Conservation (phyloP, 2,888 invertebrate genomes). For the Drosophila monieri region DNA sequence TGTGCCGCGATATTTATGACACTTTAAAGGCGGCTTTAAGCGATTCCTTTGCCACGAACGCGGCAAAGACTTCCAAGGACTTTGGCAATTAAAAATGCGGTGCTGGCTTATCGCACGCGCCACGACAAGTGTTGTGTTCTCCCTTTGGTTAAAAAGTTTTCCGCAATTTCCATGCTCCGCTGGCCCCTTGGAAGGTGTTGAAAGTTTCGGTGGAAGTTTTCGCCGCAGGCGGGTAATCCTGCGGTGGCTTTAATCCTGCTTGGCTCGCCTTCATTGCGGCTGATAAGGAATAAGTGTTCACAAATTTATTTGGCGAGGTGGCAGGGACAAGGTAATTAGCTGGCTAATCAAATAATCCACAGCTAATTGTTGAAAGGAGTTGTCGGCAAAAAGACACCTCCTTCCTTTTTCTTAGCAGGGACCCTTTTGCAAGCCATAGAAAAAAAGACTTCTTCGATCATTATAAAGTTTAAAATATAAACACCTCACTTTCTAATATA, state of each 20-base stretch:
- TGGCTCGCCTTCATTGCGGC: slow-evolving; percentile 57
- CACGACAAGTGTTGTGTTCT: slow-evolving; percentile 53
- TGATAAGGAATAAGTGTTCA: slow-evolving; percentile 73
- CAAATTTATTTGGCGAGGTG: slow-evolving; percentile 63
- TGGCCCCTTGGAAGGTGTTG: slow-evolving; percentile 35
- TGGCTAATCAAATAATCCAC: slow-evolving; percentile 68
- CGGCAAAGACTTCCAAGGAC: slow-evolving; percentile 28
- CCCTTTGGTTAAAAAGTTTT: slow-evolving; percentile 59
- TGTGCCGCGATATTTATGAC: slow-evolving; percentile 64
- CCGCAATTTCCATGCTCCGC: slow-evolving; percentile 41
- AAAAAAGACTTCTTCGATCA: slow-evolving; percentile 1
- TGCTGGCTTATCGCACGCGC: slow-evolving; percentile 74
- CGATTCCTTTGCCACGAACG: slow-evolving; percentile 9
- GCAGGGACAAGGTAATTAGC: slow-evolving; percentile 58
- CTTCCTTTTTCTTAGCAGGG: neutral
- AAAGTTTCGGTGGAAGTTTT: slow-evolving; percentile 48
- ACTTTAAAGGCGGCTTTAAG: slow-evolving; percentile 58
- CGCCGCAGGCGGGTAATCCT: slow-evolving; percentile 41
- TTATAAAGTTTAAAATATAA: too few relatives aligned
- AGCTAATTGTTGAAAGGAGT: slow-evolving; percentile 46
- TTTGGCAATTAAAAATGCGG: slow-evolving; percentile 73
- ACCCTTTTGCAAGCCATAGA: neutral
- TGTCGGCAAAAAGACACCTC: too few relatives aligned
- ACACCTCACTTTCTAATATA: too few relatives aligned
- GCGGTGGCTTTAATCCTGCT: slow-evolving; percentile 64